These are phyloP conservation scores for Ianthella basta DNA, from an alignment of 37 sponge, comb jelly and placozoan species.

Conservation along the genomic window DNA sequence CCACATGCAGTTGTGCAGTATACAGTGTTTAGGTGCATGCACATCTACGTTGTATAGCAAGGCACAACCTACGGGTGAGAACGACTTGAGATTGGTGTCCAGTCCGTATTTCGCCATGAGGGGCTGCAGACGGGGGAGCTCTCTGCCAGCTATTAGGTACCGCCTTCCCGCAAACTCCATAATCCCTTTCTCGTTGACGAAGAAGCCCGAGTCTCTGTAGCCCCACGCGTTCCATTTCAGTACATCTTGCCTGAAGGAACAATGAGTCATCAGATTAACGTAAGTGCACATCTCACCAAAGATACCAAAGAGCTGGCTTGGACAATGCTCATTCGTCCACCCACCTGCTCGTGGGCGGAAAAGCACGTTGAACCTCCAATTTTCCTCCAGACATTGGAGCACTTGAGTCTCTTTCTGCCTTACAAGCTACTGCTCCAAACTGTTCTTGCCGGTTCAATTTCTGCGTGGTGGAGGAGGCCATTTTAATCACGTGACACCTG, in stretches of 20 bases:
- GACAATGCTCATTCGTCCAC: too few relatives aligned
- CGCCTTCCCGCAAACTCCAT: conserved; percentile 73
- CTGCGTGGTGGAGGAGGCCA: not conserved
- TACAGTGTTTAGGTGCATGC: not conserved
- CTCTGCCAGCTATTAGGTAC: conserved; percentile 68
- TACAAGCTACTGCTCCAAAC: not conserved
- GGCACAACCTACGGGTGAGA: conserved; percentile 64
- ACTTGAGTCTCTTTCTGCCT: conserved; percentile 36
- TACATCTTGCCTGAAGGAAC: conserved; percentile 60
- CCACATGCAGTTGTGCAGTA: not conserved
- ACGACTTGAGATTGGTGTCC: conserved; percentile 56
- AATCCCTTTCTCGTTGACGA: conserved; percentile 55
- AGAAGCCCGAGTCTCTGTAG: conserved; percentile 89
- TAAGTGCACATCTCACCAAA: too few relatives aligned
- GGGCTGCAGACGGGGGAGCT: conserved; percentile 54
- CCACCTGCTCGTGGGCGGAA: conserved; percentile 44
- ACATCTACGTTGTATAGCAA: conserved; percentile 1
- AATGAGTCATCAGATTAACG: not conserved
- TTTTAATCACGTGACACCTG: not conserved
- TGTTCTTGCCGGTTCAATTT: not conserved
- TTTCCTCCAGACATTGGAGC: conserved; percentile 81
- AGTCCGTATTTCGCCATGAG: conserved; percentile 65
- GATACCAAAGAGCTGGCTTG: too few relatives aligned
- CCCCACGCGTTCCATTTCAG: conserved; percentile 99
- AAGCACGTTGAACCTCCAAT: conserved; percentile 71